Conservation (phyloP, 2,113 vertebrate species). For the Dipodomys merriami region DNA sequence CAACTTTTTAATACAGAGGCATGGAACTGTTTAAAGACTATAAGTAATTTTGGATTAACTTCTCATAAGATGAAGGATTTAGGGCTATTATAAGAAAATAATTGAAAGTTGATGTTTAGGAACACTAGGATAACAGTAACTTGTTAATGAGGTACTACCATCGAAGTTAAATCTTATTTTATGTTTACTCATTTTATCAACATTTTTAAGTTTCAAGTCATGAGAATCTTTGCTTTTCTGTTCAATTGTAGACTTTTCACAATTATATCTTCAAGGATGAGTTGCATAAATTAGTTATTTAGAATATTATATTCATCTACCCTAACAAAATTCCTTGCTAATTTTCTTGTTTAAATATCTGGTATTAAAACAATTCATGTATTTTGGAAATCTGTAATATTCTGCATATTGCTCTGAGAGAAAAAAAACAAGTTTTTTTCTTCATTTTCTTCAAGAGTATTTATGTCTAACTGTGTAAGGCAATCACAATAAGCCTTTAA, state of each 20-base stretch:
- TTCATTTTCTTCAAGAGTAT: constrained; percentile 32
- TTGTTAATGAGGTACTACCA: constrained; percentile 43
- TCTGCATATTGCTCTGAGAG: not conserved
- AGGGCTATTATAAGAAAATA: constrained; percentile 58
- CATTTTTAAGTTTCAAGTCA: not conserved
- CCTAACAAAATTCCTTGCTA: constrained; percentile 20
- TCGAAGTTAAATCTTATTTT: not conserved
- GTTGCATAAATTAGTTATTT: constrained; percentile 2
- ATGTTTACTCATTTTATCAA: constrained; percentile 27
- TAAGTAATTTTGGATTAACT: constrained; percentile 67
- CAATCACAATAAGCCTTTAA: not conserved
- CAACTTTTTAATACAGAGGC: not conserved
- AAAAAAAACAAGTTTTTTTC: not conserved
- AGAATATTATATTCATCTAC: not conserved
- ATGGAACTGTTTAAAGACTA: constrained; percentile 21
- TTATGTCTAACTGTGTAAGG: not conserved
- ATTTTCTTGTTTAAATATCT: constrained; percentile 37
- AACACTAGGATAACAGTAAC: constrained; percentile 53
- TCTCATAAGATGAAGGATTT: constrained; percentile 42
- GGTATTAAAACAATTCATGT: constrained; percentile 38
- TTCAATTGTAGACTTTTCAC: constrained; percentile 43
- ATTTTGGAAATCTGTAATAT: constrained; percentile 18
- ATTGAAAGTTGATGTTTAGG: constrained; percentile 33
- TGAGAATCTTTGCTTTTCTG: not conserved
- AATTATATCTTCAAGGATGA: not conserved